These are phyloP conservation scores for Sebastes diploproa DNA, from an alignment of 2,797 vertebrate genomes.

Conservation along the genomic window DNA sequence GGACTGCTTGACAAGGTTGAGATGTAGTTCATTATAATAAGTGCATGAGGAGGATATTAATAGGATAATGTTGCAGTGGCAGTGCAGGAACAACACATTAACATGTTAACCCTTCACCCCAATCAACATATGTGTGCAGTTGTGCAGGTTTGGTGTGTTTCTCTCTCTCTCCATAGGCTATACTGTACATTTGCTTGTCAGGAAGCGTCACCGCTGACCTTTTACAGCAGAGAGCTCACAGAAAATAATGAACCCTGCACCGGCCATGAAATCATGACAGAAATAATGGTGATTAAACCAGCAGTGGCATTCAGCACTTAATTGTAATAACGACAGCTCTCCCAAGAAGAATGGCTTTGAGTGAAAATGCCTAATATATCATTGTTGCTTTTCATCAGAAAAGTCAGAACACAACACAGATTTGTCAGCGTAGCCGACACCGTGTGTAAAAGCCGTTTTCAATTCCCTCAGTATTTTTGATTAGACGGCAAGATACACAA, in stretches of 20 bases:
- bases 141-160: conserved; percentile 7
- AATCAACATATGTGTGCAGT: conserved; percentile 15
- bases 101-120: conserved; percentile 37
- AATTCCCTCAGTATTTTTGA: conserved; percentile 43
- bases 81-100: conserved; percentile 5
- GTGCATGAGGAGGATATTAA: conserved; percentile 29
- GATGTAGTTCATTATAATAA: conserved; percentile 15
- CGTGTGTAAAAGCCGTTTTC: conserved; percentile 2
- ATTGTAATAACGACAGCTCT: conserved; percentile 1
- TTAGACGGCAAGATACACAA: conserved; percentile 35
- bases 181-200: conserved; percentile 40
- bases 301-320: conserved; percentile 32
- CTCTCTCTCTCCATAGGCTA: not conserved
- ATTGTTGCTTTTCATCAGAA: not conserved
- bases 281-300: conserved; percentile 60
- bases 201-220: conserved; percentile 66
- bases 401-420: not conserved
- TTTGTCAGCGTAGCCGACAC: not conserved
- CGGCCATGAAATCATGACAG: conserved; percentile 32
- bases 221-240: conserved; percentile 46
- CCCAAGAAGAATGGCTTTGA: not conserved
- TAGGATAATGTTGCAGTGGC: not conserved
- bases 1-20: conserved; percentile 4
- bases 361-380: not conserved
- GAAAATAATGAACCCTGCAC: conserved; percentile 67